Evolutionary conservation across 2,113 vertebrate genomes (phyloP), one percentile per base, ranked within the genome.

Genomic region (Ranitomeya variabilis): DNA sequence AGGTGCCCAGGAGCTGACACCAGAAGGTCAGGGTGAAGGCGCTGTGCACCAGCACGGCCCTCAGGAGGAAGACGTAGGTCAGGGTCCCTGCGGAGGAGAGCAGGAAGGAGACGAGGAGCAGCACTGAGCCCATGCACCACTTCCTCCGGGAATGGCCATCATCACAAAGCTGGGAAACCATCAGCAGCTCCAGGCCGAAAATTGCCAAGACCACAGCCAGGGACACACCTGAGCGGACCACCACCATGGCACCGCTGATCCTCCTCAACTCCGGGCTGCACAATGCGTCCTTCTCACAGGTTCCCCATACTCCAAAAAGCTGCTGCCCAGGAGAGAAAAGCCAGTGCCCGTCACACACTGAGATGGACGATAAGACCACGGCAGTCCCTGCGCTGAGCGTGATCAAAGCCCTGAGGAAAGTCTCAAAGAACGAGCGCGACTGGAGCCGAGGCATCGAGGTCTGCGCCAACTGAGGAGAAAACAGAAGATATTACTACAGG

Each of bases 121-220:
- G 90, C 79, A 92, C 7, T 0, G 95, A 94, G 14, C 96, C 96
- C 89, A 95, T 74, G 0, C 92, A 91, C 96, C 96, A 97, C 62
- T 95, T 96, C 45, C 66, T 89, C 11, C 91, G 89, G 0, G 95
- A 93, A 0, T 90, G 88, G 79, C 67, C 73, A 0, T 96, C 96
- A 11, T 96, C 95, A 0, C 94, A 96, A 86, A 96, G 93, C 69
- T 96, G 96, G 21, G 96, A 97, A 76, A 96, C 94, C 89, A 97
- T 96, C 74, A 97, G 93, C 87, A 97, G 90, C 92, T 96, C 96
- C 92, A 97, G 82, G n/a, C 96, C 96, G 13, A 97, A 96, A 51
- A 97, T 94, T 12, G 96, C 95, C 0, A 93, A 91, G 51, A 96
- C 96, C 3, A 96, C 95, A 0, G 95, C 95, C 80, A 96, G 88